Conservation (phyloP, 1,140 invertebrate species). For the Scylla paramamosain region DNA sequence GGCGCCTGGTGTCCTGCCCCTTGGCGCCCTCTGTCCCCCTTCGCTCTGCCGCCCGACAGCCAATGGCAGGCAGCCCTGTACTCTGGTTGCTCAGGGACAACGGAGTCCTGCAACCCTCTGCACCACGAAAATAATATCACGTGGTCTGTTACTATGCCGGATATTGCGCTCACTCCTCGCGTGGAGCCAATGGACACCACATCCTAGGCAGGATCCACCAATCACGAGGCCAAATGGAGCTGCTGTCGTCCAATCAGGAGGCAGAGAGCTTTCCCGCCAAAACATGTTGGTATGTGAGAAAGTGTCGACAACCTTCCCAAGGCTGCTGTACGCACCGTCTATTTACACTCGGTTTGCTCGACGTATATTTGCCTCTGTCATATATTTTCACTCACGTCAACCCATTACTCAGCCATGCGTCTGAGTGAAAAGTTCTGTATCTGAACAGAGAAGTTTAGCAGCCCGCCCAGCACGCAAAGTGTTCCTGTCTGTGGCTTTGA, state of each 20-base stretch:
- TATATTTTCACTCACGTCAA: not conserved
- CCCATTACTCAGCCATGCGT: not conserved
- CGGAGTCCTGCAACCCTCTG: slow-evolving; percentile 63
- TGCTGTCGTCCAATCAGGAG: slow-evolving; percentile 53
- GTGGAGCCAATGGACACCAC: slow-evolving; percentile 35
- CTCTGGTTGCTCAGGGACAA: slow-evolving; percentile 59
- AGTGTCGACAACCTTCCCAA: slow-evolving; percentile 73
- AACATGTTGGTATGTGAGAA: slow-evolving; percentile 70
- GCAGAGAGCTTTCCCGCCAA: slow-evolving; percentile 67
- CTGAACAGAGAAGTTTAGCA: not conserved
- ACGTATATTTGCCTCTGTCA: not conserved
- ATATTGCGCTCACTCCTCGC: slow-evolving; percentile 67
- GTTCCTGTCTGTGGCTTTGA: slow-evolving; percentile 28
- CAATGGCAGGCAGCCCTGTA: slow-evolving; percentile 32
- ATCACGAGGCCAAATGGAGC: slow-evolving; percentile 13
- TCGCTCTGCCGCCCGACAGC: not conserved
- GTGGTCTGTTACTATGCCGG: slow-evolving; percentile 74
- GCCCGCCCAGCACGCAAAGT: not conserved
- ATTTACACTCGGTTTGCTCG: slow-evolving; percentile 50
- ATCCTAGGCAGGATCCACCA: slow-evolving; percentile 10
- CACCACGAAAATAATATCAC: slow-evolving; percentile 64
- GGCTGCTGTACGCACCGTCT: slow-evolving; percentile 66
- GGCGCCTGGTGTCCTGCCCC: not conserved
- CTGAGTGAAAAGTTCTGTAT: slow-evolving; percentile 38
- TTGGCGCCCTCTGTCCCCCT: slow-evolving; percentile 27